Percentiles rank a stretch among this genome's conserved stretches.
Evolutionary conservation across 2,797 vertebrate species (phyloP).

Genomic region (Glossophaga mutica): DNA sequence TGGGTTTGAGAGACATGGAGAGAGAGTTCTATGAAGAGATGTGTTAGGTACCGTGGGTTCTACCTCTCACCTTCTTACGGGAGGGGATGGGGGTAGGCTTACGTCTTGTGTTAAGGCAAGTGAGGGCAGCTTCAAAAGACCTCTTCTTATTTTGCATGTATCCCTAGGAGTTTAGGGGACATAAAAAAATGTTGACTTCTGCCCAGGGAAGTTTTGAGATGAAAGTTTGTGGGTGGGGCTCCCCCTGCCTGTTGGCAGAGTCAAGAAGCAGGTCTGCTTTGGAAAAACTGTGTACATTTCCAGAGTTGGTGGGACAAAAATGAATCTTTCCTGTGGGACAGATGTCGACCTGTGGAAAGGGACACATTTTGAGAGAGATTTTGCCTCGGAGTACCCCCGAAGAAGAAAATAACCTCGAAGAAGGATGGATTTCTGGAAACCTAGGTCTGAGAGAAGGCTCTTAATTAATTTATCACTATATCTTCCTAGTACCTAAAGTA

Average conservation of each 20-base stretch:
- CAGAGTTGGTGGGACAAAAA: neutral
- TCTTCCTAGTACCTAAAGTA: neutral
- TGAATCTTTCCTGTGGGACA: neutral
- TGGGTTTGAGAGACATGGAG: neutral
- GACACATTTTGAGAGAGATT: neutral
- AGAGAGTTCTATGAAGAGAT: neutral
- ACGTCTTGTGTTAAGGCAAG: neutral
- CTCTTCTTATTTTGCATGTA: neutral
- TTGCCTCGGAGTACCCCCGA: neutral
- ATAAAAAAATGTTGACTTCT: neutral
- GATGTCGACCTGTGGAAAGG: neutral
- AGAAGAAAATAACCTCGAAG: neutral
- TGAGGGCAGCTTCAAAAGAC: neutral
- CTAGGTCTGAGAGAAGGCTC: neutral
- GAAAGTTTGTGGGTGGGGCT: neutral
- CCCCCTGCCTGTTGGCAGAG: conserved; percentile 39
- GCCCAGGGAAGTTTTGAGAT: neutral
- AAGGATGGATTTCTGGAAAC: neutral
- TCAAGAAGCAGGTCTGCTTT: neutral
- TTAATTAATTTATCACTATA: neutral
- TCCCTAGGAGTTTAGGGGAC: neutral
- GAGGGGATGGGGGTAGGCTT: neutral
- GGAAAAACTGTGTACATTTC: neutral
- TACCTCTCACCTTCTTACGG: neutral
- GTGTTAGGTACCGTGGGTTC: neutral